A percentile compares a stretch with the other conserved stretches of the same genome.
These are phyloP conservation scores for Agrotis exclamationis DNA, from an alignment of 2,888 invertebrate genomes.

Conservation along the genomic window DNA sequence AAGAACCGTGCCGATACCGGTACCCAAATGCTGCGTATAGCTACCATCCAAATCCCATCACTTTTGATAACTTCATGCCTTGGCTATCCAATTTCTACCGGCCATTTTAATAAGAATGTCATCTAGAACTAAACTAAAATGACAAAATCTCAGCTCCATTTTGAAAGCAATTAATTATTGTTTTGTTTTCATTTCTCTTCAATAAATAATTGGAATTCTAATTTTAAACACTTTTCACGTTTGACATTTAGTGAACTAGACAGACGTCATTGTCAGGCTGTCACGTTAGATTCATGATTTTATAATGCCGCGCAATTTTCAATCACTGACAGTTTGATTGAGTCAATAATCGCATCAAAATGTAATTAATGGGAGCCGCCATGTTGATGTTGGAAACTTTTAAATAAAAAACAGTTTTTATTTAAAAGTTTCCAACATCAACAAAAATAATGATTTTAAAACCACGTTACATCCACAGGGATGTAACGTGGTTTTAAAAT, in stretches of 20 bases:
- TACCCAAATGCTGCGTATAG: too few relatives aligned
- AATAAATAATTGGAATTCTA: neutral
- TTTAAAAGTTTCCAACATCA: too few relatives aligned
- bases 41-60: too few relatives aligned
- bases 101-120: too few relatives aligned
- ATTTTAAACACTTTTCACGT: neutral
- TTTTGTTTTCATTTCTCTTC: neutral
- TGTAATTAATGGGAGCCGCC: constrained; percentile 4
- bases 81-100: too few relatives aligned
- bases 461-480: too few relatives aligned
- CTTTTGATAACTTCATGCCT: too few relatives aligned
- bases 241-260: neutral
- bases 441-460: too few relatives aligned
- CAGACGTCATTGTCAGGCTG: constrained; percentile 28
- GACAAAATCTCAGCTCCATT: neutral
- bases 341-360: constrained; percentile 2
- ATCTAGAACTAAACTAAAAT: too few relatives aligned
- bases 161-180: neutral
- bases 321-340: constrained; percentile 28
- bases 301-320: constrained; percentile 39
- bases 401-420: constrained; percentile 15
- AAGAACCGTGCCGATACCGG: too few relatives aligned
- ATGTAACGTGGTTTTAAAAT: neutral
- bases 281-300: constrained; percentile 39
- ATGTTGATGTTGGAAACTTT: neutral